Evolutionary conservation across 1,140 invertebrate genomes (phyloP).

Genomic region (Papilio xuthus): DNA sequence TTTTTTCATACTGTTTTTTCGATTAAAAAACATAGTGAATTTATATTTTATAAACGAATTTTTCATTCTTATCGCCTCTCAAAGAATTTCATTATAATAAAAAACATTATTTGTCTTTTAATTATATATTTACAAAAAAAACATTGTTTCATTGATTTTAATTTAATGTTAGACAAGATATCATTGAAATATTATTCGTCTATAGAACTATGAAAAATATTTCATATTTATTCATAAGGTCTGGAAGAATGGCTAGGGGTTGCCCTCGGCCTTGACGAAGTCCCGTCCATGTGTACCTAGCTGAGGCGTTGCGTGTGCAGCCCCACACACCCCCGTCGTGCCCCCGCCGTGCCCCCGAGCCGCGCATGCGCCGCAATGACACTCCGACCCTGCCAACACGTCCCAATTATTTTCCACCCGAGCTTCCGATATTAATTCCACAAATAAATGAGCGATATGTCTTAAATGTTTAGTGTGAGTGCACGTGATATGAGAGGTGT

Average conservation of each 20-base stretch:
- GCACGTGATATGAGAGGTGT: constrained; percentile 36
- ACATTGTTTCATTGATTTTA: too few relatives aligned
- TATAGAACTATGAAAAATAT: too few relatives aligned
- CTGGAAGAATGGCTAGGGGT: constrained; percentile 48
- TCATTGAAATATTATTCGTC: too few relatives aligned
- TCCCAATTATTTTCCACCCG: constrained; percentile 58
- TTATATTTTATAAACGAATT: too few relatives aligned
- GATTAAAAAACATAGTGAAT: too few relatives aligned
- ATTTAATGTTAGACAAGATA: too few relatives aligned
- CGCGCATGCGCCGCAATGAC: constrained; percentile 70
- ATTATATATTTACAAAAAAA: too few relatives aligned
- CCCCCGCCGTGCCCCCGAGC: constrained; percentile 48
- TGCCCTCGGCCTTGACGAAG: constrained; percentile 67
- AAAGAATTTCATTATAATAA: too few relatives aligned
- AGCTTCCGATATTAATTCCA: constrained; percentile 36
- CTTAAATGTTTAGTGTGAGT: background rate
- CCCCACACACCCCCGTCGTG: constrained; percentile 70
- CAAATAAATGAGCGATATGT: background rate
- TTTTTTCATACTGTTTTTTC: too few relatives aligned
- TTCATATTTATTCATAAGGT: background rate
- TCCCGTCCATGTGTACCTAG: constrained; percentile 47
- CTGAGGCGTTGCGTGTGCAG: constrained; percentile 52
- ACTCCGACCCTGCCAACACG: constrained; percentile 66
- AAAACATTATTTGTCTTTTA: too few relatives aligned
- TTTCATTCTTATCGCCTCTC: too few relatives aligned